Evolutionary conservation across 2,113 vertebrate species (phyloP).

Genomic region (Plestiodon gilberti): DNA sequence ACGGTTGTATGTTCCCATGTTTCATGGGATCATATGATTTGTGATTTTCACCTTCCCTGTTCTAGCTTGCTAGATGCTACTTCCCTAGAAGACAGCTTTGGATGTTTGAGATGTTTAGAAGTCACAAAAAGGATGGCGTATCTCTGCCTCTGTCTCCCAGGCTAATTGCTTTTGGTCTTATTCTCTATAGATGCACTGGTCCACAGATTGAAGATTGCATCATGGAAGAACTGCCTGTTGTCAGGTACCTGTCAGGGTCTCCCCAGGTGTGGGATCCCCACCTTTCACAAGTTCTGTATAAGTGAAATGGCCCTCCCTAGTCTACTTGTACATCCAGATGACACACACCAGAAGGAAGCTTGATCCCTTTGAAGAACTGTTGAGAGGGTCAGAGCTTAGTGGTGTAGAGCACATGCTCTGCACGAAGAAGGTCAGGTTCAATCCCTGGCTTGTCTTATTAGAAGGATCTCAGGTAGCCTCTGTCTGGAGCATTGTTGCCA

Average conservation of each 20-base stretch:
- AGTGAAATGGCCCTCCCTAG: background rate
- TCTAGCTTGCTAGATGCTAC: background rate
- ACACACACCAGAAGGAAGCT: background rate
- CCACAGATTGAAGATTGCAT: conserved; percentile 23
- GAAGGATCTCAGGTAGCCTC: background rate
- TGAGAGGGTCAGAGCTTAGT: background rate
- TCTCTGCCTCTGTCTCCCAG: background rate
- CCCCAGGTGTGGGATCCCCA: background rate
- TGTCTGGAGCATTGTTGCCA: background rate
- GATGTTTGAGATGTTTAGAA: background rate
- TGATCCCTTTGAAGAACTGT: background rate
- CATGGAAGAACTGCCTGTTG: background rate
- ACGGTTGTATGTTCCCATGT: too few species aligned
- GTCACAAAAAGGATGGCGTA: background rate
- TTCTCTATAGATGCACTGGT: conserved; percentile 9
- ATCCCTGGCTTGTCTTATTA: background rate
- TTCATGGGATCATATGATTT: too few species aligned
- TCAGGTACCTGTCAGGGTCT: background rate
- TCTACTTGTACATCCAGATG: background rate
- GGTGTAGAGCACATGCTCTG: background rate
- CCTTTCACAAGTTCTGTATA: background rate
- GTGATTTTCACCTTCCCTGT: background rate
- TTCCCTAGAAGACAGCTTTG: background rate
- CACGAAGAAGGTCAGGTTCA: background rate
- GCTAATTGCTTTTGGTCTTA: background rate